A percentile compares a stretch with the other conserved stretches of the same genome.
These are phyloP conservation scores for Melanotaenia nigrans DNA, from an alignment of 2,797 vertebrate species.

Conservation along the genomic window DNA sequence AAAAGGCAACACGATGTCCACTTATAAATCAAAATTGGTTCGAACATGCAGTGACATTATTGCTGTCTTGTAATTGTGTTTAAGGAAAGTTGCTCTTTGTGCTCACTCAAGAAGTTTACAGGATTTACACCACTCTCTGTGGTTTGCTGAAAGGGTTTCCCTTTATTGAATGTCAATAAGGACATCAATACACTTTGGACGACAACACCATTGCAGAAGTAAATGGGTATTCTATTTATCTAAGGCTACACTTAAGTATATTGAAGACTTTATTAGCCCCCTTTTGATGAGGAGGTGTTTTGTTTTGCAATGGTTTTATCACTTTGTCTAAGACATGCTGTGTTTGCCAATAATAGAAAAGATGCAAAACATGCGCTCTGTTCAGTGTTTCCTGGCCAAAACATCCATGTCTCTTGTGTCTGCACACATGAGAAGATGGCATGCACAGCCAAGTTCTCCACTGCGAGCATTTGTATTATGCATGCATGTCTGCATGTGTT, in stretches of 20 bases:
- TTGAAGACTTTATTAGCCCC: slow-evolving; percentile 80
- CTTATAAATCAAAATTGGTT: slow-evolving; percentile 82
- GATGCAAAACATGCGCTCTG: slow-evolving; percentile 60
- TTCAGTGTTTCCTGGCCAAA: slow-evolving; percentile 56
- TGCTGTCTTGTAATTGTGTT: slow-evolving; percentile 79
- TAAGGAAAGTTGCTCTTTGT: slow-evolving; percentile 65
- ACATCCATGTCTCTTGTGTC: slow-evolving; percentile 28
- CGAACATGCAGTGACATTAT: slow-evolving; percentile 70
- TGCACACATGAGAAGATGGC: slow-evolving; percentile 55
- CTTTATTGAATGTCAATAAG: slow-evolving; percentile 80
- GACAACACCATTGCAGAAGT: slow-evolving; percentile 69
- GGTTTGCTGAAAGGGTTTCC: slow-evolving; percentile 76
- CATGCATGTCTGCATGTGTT: slow-evolving; percentile 54
- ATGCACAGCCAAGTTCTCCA: slow-evolving; percentile 49
- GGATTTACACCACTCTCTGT: slow-evolving; percentile 67
- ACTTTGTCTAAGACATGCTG: slow-evolving; percentile 64
- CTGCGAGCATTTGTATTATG: slow-evolving; percentile 58
- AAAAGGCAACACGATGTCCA: slow-evolving; percentile 81
- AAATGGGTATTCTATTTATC: slow-evolving; percentile 77
- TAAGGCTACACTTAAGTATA: slow-evolving; percentile 80
- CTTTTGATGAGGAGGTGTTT: slow-evolving; percentile 80
- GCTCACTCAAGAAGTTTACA: slow-evolving; percentile 55
- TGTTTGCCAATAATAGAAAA: slow-evolving; percentile 57
- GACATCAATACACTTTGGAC: slow-evolving; percentile 74
- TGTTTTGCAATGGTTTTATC: slow-evolving; percentile 77